Evolutionary conservation across 2,888 invertebrate genomes (phyloP).

Genomic region (Caenorhabditis panamensis): DNA sequence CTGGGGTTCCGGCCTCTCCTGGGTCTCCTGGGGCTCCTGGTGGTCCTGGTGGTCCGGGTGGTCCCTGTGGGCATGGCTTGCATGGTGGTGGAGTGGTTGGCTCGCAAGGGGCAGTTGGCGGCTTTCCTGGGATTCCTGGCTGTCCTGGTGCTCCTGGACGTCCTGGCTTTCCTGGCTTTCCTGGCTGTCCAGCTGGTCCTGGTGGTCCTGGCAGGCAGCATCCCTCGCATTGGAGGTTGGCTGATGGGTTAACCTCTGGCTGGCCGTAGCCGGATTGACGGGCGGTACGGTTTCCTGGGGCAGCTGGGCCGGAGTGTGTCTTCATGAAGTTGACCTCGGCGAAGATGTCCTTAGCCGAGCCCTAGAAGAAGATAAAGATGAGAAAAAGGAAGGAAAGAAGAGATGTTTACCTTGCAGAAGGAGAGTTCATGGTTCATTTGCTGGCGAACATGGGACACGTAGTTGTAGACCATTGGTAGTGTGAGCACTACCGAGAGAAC

Average conservation of each 20-base stretch:
- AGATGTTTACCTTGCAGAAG: conserved; percentile 66
- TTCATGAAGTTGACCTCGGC: conserved; percentile 78
- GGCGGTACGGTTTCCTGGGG: conserved; percentile 74
- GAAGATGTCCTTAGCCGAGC: conserved; percentile 79
- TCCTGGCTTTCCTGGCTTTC: conserved; percentile 73
- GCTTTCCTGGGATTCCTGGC: conserved; percentile 71
- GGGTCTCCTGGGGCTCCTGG: conserved; percentile 78
- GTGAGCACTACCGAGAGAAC: conserved; percentile 73
- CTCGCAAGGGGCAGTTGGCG: conserved; percentile 71
- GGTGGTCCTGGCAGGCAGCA: too few species aligned
- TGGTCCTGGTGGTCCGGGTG: conserved; percentile 74
- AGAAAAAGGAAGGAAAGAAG: conserved; percentile 6
- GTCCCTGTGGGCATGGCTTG: conserved; percentile 74
- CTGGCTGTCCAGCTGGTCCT: conserved; percentile 77
- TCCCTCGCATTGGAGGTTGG: conserved; percentile 73
- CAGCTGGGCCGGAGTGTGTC: conserved; percentile 66
- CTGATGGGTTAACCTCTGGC: conserved; percentile 69
- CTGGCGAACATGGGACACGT: conserved; percentile 68
- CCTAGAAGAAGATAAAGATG: conserved; percentile 64
- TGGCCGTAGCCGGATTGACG: conserved; percentile 72
- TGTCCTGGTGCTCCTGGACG: conserved; percentile 75
- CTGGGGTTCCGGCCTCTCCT: conserved; percentile 76
- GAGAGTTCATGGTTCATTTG: conserved; percentile 70
- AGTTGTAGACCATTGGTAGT: conserved; percentile 75
- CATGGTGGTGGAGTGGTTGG: conserved; percentile 74